These are phyloP conservation scores for Eidolon helvum DNA, from an alignment of 2,113 vertebrate genomes.

Conservation along the genomic window DNA sequence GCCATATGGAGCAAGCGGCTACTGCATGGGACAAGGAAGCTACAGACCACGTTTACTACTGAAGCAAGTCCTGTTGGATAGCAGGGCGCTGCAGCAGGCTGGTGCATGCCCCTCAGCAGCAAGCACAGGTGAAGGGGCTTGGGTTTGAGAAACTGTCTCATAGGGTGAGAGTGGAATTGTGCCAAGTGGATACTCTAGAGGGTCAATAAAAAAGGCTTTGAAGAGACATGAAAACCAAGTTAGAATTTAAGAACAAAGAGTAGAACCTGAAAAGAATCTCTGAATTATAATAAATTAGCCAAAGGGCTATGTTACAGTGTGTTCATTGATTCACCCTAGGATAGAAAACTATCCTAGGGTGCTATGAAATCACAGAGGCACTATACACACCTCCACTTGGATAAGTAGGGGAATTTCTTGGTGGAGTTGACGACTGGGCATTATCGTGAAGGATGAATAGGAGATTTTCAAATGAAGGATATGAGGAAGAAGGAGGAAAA, in stretches of 20 bases:
- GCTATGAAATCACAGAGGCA: not conserved
- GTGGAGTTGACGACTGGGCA: not conserved
- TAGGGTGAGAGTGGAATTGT: not conserved
- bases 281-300: not conserved
- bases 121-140: rapidly evolving
- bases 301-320: not conserved
- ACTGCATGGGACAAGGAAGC: not conserved
- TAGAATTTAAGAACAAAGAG: not conserved
- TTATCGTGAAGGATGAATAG: not conserved
- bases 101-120: not conserved
- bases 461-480: not conserved
- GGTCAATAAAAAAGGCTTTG: not conserved
- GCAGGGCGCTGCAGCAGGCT: not conserved
- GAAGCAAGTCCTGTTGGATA: not conserved
- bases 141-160: not conserved
- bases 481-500: not conserved
- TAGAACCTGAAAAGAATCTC: not conserved
- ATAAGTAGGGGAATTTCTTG: not conserved
- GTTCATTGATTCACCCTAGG: not conserved
- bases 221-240: not conserved
- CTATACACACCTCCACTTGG: rapidly evolving
- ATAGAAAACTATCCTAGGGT: not conserved
- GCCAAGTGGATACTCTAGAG: not conserved
- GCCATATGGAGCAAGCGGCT: not conserved
- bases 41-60: not conserved